Evolutionary conservation across 2,113 vertebrate species (phyloP).

Genomic region (Casuarius casuarius): DNA sequence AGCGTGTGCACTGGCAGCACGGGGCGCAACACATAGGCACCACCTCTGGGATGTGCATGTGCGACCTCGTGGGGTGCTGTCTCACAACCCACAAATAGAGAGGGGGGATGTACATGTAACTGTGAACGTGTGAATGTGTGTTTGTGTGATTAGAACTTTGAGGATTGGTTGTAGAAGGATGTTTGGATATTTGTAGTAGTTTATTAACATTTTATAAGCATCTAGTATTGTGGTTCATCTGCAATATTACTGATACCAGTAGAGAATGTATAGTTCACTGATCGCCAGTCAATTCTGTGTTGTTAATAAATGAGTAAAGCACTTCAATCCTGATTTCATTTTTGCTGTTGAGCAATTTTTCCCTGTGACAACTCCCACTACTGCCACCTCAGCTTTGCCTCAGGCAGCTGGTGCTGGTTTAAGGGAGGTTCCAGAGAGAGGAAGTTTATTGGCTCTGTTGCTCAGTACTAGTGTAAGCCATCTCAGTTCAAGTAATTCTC

Average conservation of each 20-base stretch:
- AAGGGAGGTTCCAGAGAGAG: neutral
- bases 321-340: neutral
- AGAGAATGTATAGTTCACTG: neutral
- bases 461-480: neutral
- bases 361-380: neutral
- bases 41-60: no score
- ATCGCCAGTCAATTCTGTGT: neutral
- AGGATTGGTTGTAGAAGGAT: neutral
- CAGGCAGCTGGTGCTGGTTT: neutral
- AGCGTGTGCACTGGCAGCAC: no score
- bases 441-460: neutral
- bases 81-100: neutral
- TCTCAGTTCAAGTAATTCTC: neutral
- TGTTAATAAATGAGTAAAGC: neutral
- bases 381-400: neutral
- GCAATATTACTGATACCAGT: neutral
- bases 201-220: neutral
- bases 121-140: neutral
- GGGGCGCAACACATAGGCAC: no score
- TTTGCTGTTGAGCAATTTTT: neutral
- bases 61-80: no score
- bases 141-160: neutral
- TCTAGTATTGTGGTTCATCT: neutral
- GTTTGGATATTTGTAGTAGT: neutral
- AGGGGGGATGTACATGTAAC: neutral